Evolutionary conservation across 2,113 vertebrate genomes (phyloP), one percentile per base, ranked within the genome.

Genomic region (Lipophrys pholis): DNA sequence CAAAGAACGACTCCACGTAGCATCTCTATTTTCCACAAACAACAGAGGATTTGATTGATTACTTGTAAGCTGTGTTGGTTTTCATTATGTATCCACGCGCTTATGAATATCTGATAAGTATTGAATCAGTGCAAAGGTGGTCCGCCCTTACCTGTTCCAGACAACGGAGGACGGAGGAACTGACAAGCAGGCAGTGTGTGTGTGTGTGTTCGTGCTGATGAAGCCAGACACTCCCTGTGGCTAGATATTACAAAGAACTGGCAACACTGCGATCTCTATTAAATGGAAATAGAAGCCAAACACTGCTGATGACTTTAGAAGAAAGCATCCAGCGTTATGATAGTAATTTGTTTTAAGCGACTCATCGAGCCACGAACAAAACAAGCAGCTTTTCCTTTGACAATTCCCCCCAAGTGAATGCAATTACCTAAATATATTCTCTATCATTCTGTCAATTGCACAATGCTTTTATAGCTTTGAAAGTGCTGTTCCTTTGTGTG

Each of bases 101-200:
- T 60, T 21, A 42, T 86, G 73, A 82, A 84, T 86, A 64, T 78
- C 73, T 78, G 30, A 86, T 67, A 35, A 67, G 43, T 60, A 63
- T 43, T 62, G 55, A 86, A 15, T 73, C 39, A 36, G 41, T 49
- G 69, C 16, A 49, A 60, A 62, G 59, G 72, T 61, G 65, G 70
- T 78, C 45, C 58, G 21, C 62, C 54, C 40, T 66, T 30, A 41
- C 54, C 51, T 72, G 53, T n/a, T 69, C 67, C 72, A 35, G 35
- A 68, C 63, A 53, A 42, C 40, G 9, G 38, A 69, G 66, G 21
- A 63, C 7, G 16, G 46, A 46, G 50, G 72, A 65, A 57, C 69
- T 54, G 67, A 70, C 74, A 74, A 30, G 75, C 80, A 80, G 66
- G 49, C 45, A 50, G 58, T 21, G 63, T 0, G n/a, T n/a, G n/a